phyloP scores from a whole-genome alignment of 2,113 vertebrate genomes.

The Turnix velox region DNA sequence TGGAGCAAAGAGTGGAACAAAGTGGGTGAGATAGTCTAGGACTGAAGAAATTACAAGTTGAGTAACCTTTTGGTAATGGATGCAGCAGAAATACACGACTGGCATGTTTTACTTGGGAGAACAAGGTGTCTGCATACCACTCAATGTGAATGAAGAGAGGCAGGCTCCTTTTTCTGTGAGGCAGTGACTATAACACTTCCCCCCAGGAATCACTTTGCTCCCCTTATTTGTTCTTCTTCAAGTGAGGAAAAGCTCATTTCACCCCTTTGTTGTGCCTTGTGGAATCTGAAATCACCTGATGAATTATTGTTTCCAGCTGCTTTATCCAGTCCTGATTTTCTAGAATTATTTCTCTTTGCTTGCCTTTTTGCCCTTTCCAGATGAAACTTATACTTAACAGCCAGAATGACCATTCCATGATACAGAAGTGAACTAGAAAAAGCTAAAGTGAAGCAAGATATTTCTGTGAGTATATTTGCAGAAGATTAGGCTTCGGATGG shows the following conservation, averaged over 20 bases:
- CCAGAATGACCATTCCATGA: not conserved
- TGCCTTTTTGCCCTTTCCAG: not conserved
- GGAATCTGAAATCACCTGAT: not conserved
- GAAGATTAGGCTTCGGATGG: not conserved
- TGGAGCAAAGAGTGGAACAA: not conserved
- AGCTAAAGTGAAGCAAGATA: not conserved
- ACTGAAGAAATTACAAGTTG: not conserved
- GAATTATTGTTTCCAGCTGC: not conserved
- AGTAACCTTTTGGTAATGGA: not conserved
- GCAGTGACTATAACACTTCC: not conserved
- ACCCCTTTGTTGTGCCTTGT: rapidly evolving
- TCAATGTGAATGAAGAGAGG: not conserved
- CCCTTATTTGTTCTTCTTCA: not conserved
- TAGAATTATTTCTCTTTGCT: not conserved
- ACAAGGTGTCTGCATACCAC: not conserved
- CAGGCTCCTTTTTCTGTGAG: not conserved
- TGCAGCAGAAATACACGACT: rapidly evolving
- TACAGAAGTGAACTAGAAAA: not conserved
- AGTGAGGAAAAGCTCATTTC: not conserved
- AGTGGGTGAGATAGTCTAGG: not conserved
- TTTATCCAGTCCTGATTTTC: not conserved
- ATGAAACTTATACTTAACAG: not conserved
- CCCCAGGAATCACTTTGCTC: not conserved
- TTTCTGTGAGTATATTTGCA: not conserved
- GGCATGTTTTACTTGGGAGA: not conserved